These are phyloP conservation scores for Piliocolobus tephrosceles DNA, from an alignment of 2,113 vertebrate genomes.

Conservation along the genomic window DNA sequence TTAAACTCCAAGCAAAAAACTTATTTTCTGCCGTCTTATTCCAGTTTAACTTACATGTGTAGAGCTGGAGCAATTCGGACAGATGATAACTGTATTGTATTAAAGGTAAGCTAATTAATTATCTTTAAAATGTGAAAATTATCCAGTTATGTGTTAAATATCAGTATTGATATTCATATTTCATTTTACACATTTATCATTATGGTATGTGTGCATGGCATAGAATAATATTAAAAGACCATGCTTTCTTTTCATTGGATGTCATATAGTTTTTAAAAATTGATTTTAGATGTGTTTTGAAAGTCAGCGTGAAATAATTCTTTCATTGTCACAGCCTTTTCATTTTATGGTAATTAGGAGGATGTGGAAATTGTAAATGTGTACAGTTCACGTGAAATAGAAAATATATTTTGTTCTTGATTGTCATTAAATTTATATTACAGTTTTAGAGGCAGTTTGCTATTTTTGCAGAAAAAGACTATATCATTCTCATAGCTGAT, in stretches of 20 bases:
- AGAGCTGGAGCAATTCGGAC: constrained; percentile 97
- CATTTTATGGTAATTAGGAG: neutral
- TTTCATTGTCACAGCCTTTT: constrained; percentile 18
- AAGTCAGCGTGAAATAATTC: constrained; percentile 41
- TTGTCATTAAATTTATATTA: constrained; percentile 33
- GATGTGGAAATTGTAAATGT: neutral
- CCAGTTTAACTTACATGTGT: constrained; percentile 99
- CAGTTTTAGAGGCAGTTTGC: constrained; percentile 21
- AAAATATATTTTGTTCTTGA: constrained; percentile 49
- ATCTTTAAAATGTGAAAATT: constrained; percentile 11
- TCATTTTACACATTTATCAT: constrained; percentile 43
- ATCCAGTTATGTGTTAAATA: neutral
- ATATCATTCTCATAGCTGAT: neutral
- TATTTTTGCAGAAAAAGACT: neutral
- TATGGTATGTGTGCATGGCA: neutral
- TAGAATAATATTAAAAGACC: constrained; percentile 45
- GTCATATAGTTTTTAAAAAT: constrained; percentile 6
- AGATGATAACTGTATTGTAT: constrained; percentile 93
- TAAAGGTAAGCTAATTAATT: constrained; percentile 89
- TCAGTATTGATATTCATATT: neutral
- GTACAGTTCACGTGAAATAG: constrained; percentile 19
- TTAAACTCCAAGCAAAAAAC: constrained; percentile 48
- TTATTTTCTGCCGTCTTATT: constrained; percentile 74
- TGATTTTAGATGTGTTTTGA: constrained; percentile 36
- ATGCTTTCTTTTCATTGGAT: constrained; percentile 19